These are phyloP conservation scores for Marmota monax DNA, from an alignment of 2,113 vertebrate genomes.

Conservation along the genomic window DNA sequence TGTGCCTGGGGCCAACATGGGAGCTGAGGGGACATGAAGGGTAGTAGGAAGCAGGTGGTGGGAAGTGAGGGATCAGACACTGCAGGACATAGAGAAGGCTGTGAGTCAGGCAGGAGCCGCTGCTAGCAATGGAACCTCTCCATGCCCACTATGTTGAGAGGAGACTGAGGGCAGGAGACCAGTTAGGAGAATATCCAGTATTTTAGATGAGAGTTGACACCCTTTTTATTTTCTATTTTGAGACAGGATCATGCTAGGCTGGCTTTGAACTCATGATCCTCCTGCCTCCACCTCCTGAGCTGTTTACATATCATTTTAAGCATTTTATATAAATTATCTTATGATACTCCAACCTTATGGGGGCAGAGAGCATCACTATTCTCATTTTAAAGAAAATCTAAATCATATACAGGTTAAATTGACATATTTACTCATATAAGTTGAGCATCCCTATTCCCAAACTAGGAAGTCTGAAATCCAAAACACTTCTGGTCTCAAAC, in stretches of 20 bases:
- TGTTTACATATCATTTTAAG: neutral
- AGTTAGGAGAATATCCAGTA: no score
- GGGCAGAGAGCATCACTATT: neutral
- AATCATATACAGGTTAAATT: neutral
- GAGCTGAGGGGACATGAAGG: neutral
- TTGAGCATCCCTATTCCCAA: neutral
- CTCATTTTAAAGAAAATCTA: conserved; percentile 24
- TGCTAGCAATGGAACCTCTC: neutral
- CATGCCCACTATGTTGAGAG: neutral
- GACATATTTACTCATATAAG: neutral
- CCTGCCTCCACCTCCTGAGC: neutral
- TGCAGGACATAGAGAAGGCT: neutral
- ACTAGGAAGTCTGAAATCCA: neutral
- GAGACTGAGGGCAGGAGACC: no score
- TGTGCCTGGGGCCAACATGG: neutral
- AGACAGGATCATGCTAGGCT: no score
- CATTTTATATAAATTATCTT: neutral
- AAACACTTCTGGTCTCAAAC: neutral
- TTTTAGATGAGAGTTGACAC: neutral
- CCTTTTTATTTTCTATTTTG: no score
- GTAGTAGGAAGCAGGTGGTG: neutral
- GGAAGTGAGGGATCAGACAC: accelerated
- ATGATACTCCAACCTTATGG: neutral
- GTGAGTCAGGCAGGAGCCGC: neutral
- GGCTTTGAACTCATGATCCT: no score